These are phyloP conservation scores for Pachydiplax longipennis DNA, from an alignment of 2,888 invertebrate genomes.

Conservation along the genomic window DNA sequence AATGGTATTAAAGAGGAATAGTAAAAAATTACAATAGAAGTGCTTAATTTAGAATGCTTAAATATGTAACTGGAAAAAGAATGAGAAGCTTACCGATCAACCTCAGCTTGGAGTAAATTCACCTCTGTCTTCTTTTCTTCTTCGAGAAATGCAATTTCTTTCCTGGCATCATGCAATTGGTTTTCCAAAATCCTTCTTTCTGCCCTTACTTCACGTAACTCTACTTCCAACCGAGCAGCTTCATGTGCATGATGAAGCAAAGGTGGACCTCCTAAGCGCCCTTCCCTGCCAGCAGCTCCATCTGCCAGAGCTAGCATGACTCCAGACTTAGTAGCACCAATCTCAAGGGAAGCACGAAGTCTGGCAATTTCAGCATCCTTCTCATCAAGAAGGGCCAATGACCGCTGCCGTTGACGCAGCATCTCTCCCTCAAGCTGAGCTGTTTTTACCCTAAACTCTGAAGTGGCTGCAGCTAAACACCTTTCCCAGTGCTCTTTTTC, in stretches of 20 bases:
- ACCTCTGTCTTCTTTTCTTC: conserved; percentile 56
- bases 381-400: conserved; percentile 78
- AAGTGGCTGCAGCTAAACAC: conserved; percentile 58
- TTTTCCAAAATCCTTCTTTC: conserved; percentile 69
- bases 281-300: background rate
- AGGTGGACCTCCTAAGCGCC: conserved; percentile 66
- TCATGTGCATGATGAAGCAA: conserved; percentile 86
- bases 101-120: background rate
- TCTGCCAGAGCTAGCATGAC: background rate
- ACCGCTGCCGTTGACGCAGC: conserved; percentile 80
- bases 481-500: conserved; percentile 19
- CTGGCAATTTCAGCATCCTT: conserved; percentile 77
- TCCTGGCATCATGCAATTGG: conserved; percentile 64
- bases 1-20: background rate
- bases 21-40: background rate
- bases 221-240: conserved; percentile 79
- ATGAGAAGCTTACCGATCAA: conserved; percentile 10
- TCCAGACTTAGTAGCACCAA: conserved; percentile 13
- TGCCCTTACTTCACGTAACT: conserved; percentile 75
- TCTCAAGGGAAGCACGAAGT: conserved; percentile 65
- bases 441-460: conserved; percentile 64
- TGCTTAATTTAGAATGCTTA: background rate
- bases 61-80: background rate
- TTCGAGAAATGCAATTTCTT: conserved; percentile 67
- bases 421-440: conserved; percentile 75